Conservation (phyloP, 2,113 vertebrate genomes). For the Perca flavescens region DNA sequence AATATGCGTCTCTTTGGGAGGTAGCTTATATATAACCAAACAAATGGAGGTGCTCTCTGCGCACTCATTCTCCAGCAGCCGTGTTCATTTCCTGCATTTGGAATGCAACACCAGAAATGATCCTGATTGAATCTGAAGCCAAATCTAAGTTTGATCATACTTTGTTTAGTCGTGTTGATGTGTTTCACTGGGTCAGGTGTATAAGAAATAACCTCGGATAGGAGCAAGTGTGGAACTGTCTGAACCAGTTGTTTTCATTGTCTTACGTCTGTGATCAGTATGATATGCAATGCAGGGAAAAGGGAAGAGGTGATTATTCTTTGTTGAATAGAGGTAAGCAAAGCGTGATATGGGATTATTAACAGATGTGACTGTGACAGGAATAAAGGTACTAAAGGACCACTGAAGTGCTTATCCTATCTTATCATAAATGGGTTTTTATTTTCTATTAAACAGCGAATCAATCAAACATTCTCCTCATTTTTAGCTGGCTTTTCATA, state of each 20-base stretch:
- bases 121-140: conserved; percentile 76
- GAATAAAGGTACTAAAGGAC: conserved; percentile 22
- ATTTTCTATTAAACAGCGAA: conserved; percentile 51
- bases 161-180: conserved; percentile 69
- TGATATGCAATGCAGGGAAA: conserved; percentile 20
- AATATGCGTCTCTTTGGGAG: conserved; percentile 74
- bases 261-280: conserved; percentile 50
- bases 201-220: conserved; percentile 58
- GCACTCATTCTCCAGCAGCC: conserved; percentile 36
- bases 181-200: conserved; percentile 68
- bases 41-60: conserved; percentile 55
- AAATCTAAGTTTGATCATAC: conserved; percentile 71
- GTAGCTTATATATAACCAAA: conserved; percentile 68
- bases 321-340: conserved; percentile 44
- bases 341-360: conserved; percentile 43
- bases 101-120: conserved; percentile 55
- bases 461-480: conserved; percentile 2
- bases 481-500: not conserved
- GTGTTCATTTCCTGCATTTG: conserved; percentile 33
- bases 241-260: conserved; percentile 65
- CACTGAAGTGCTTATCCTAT: not conserved
- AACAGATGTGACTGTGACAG: conserved; percentile 50
- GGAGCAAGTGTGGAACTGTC: conserved; percentile 53
- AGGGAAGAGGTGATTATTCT: conserved; percentile 52
- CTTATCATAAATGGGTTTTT: conserved; percentile 31